A percentile compares a stretch with the other conserved stretches of the same genome.
phyloP scores from a whole-genome alignment of 2,888 invertebrate genomes.

The Erynnis tages region DNA sequence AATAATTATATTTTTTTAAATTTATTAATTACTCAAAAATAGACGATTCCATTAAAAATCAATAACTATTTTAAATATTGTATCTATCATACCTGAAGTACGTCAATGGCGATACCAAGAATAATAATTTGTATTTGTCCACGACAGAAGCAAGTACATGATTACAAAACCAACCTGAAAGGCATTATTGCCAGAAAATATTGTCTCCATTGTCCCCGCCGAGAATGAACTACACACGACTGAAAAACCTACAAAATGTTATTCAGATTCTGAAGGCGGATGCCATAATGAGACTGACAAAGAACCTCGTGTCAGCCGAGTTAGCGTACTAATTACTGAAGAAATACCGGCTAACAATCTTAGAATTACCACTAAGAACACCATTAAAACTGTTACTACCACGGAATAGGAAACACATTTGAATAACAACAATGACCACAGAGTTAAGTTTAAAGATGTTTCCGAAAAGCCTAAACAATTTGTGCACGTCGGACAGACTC shows the following conservation, averaged over 20 bases:
- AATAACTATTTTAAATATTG: constrained; percentile 6
- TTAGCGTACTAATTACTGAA: constrained; percentile 60
- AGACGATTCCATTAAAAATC: no score
- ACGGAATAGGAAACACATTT: constrained; percentile 39
- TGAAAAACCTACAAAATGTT: constrained; percentile 52
- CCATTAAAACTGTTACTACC: constrained; percentile 30
- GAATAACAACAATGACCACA: constrained; percentile 2
- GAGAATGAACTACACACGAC: constrained; percentile 50
- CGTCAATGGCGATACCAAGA: constrained; percentile 10
- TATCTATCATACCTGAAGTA: constrained; percentile 13
- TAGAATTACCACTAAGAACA: constrained; percentile 31
- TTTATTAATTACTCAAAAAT: no score
- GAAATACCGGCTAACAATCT: constrained; percentile 44
- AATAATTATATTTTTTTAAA: no score
- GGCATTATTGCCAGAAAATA: constrained; percentile 44
- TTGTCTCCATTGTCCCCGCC: constrained; percentile 44
- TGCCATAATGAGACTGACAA: constrained; percentile 52
- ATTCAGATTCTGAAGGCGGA: constrained; percentile 47
- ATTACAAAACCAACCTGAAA: constrained; percentile 42
- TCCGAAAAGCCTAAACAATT: constrained; percentile 41
- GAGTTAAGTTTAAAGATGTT: constrained; percentile 30
- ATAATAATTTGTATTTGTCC: constrained; percentile 17
- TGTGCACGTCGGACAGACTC: constrained; percentile 36
- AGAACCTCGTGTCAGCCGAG: constrained; percentile 52
- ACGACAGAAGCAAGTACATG: constrained; percentile 26